phyloP scores from a whole-genome alignment of 2,113 vertebrate species.

The Scortum barcoo region DNA sequence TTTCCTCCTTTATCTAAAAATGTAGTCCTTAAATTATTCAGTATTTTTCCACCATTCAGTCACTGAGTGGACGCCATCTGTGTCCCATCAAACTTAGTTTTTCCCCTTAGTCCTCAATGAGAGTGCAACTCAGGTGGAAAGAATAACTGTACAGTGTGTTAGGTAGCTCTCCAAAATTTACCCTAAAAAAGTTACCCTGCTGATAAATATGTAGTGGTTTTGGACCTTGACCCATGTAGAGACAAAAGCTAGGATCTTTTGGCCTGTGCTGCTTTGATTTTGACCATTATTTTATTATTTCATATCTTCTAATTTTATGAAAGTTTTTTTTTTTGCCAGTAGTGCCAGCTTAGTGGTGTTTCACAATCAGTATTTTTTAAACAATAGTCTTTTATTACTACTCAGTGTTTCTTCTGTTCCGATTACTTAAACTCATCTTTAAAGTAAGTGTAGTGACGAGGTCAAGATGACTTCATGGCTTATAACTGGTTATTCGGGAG shows the following conservation, averaged over 20 bases:
- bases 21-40: not conserved
- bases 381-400: not conserved
- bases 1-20: not conserved
- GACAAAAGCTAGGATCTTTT: no score
- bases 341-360: not conserved
- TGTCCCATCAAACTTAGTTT: not conserved
- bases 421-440: conserved; percentile 11
- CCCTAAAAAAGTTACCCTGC: no score
- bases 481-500: conserved; percentile 66
- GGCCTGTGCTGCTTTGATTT: no score
- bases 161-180: no score
- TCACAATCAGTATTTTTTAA: not conserved
- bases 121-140: no score
- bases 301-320: not conserved
- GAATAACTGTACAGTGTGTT: no score
- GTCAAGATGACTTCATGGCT: conserved; percentile 33
- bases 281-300: not conserved
- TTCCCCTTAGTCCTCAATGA: no score
- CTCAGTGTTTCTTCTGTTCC: not conserved
- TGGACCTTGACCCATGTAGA: not conserved
- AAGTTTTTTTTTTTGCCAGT: not conserved
- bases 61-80: not conserved
- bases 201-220: not conserved
- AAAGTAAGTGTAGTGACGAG: not conserved
- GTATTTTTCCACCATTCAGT: no score